Percentiles rank a stretch among this genome's conserved stretches.
These are phyloP conservation scores for Proisotoma minuta DNA, from an alignment of 2,888 invertebrate genomes.

Conservation along the genomic window DNA sequence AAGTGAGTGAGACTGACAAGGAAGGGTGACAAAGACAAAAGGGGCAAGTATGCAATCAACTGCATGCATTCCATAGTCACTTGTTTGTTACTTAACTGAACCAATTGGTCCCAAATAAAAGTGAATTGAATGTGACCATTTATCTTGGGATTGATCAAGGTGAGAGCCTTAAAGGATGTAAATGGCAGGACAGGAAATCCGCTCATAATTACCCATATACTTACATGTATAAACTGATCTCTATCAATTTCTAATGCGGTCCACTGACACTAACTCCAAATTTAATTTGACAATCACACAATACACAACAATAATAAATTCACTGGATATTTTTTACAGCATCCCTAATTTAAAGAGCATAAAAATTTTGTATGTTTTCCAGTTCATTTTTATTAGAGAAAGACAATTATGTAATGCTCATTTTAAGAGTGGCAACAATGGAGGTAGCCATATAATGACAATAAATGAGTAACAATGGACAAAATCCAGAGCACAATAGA, in stretches of 20 bases:
- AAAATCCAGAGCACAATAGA: conserved; percentile 5
- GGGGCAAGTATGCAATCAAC: too few relatives aligned
- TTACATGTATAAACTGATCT: neutral
- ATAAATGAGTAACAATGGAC: neutral
- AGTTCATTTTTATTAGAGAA: neutral
- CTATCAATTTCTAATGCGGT: conserved; percentile 5
- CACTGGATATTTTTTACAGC: too few relatives aligned
- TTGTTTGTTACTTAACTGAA: too few relatives aligned
- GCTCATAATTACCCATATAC: neutral
- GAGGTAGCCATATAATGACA: neutral
- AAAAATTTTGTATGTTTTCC: too few relatives aligned
- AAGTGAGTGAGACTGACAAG: too few relatives aligned
- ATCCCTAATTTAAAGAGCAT: too few relatives aligned
- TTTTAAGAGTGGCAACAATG: neutral
- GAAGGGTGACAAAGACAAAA: too few relatives aligned
- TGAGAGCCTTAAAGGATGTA: conserved; percentile 7
- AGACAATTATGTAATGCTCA: neutral
- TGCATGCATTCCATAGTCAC: too few relatives aligned
- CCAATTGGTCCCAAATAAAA: neutral
- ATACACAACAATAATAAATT: too few relatives aligned
- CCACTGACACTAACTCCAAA: too few relatives aligned
- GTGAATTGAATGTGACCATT: neutral
- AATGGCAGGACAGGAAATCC: conserved; percentile 13
- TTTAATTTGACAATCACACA: too few relatives aligned
- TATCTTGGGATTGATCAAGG: conserved; percentile 9